Conservation (phyloP, 2,888 invertebrate species). For the Sabellastarte sp. region DNA sequence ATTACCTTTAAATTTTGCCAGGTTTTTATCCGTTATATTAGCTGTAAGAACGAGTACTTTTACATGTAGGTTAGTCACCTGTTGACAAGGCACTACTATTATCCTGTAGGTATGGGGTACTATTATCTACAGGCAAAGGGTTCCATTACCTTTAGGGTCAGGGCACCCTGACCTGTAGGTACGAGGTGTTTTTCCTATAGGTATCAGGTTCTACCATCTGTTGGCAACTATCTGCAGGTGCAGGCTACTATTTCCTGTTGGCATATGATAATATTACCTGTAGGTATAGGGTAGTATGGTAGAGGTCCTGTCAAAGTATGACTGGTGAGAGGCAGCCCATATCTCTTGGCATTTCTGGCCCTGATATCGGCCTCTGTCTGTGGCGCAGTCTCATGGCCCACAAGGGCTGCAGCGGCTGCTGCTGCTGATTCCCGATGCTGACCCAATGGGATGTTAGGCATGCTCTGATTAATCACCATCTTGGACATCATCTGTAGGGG, state of each 20-base stretch:
- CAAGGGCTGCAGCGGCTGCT: not conserved
- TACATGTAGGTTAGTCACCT: not conserved
- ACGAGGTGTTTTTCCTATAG: too few species aligned
- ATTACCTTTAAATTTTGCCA: too few species aligned
- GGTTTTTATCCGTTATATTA: too few species aligned
- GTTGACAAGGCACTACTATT: too few species aligned
- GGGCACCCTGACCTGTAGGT: too few species aligned
- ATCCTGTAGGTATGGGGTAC: too few species aligned
- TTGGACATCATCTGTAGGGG: slow-evolving; percentile 31
- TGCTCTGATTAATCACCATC: slow-evolving; percentile 63
- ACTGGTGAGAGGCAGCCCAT: slow-evolving; percentile 69
- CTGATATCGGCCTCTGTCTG: slow-evolving; percentile 77
- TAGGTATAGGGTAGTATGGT: slow-evolving; percentile 70
- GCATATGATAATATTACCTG: too few species aligned
- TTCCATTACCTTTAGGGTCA: too few species aligned
- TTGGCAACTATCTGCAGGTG: too few species aligned
- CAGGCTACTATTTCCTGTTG: too few species aligned
- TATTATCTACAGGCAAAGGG: too few species aligned
- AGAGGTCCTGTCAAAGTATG: slow-evolving; percentile 69
- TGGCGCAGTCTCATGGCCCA: not conserved
- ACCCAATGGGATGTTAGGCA: slow-evolving; percentile 95
- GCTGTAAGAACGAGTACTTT: not conserved
- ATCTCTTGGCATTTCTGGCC: slow-evolving; percentile 66
- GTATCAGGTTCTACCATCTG: too few species aligned
- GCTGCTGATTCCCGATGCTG: slow-evolving; percentile 65